phyloP scores from a whole-genome alignment of 2,113 vertebrate species.

The Gymnarchus niloticus region DNA sequence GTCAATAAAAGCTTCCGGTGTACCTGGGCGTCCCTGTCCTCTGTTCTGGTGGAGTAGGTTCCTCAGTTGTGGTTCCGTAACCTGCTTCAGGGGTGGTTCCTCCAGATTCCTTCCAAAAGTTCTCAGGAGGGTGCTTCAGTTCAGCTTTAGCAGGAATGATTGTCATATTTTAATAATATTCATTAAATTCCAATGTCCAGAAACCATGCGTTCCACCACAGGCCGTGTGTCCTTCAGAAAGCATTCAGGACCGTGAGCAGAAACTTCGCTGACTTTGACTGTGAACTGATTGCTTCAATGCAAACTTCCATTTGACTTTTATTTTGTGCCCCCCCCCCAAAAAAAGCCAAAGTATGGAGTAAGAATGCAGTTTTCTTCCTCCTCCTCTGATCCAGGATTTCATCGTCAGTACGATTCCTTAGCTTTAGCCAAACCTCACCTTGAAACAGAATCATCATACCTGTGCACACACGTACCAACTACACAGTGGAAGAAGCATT shows the following conservation, averaged over 20 bases:
- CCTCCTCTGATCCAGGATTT: background rate
- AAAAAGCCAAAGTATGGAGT: background rate
- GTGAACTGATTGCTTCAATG: background rate
- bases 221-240: background rate
- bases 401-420: too few relatives aligned
- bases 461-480: background rate
- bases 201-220: background rate
- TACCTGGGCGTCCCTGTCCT: conserved; percentile 39
- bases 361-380: background rate
- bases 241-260: too few relatives aligned
- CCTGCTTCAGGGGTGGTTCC: too few relatives aligned
- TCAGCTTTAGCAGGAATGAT: background rate
- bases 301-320: background rate
- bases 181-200: background rate
- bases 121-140: background rate
- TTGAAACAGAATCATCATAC: background rate
- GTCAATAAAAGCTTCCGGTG: conserved; percentile 99
- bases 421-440: background rate
- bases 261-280: background rate
- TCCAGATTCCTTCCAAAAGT: too few relatives aligned
- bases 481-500: too few relatives aligned
- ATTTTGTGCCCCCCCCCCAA: background rate
- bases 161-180: too few relatives aligned
- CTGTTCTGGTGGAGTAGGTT: conserved; percentile 23
- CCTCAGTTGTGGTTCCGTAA: too few relatives aligned